Base-by-base conservation (phyloP, 2,113 vertebrate genomes). In the Lophotis ruficrista region DNA sequence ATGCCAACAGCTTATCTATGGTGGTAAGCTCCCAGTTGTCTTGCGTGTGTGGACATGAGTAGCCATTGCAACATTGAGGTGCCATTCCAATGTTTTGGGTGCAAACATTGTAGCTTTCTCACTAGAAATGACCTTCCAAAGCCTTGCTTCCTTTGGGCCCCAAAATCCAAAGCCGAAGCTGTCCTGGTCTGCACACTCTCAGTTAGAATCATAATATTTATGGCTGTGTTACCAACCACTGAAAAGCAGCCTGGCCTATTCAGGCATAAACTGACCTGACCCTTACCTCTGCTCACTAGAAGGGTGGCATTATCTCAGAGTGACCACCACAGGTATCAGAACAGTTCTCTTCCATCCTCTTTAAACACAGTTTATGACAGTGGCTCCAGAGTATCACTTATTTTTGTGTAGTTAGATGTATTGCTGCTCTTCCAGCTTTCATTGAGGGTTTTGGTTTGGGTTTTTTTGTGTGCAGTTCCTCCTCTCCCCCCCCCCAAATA, bases 341-440 rank as follows among this genome's bases (percentile, higher is more conserved):
- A n/a, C 65, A 37, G 54, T 50, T 31, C 35, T 91, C 64, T 95
- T 83, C 50, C 38, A 48, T 64, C 45, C 81, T 91, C 48, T 16
- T 88, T 85, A 86, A 92, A 77, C 41, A 57, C 33, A 62, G n/a
- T 92, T 87, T 57, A 75, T 94, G 81, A 76, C 51, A 92, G 54
- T 84, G 57, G 45, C 83, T 91, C 20, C 81, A 83, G 14, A 82
- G 31, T 76, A 68, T 84, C 73, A 38, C 50, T 88, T 85, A 14
- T 53, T 90, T 91, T 78, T 79, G 20, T 56, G 68, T 64, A 53
- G 37, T 86, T 73, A 60, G 23, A 25, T 50, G 31, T 57, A 57
- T 90, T 83, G 66, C 41, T 90, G 60, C 41, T 5, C 37, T 77
- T 83, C 54, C 56, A 80, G 60, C 35, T 83, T 91, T 71, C 31